Conservation (phyloP, 1,140 invertebrate species). For the Drosophila ambigua region DNA sequence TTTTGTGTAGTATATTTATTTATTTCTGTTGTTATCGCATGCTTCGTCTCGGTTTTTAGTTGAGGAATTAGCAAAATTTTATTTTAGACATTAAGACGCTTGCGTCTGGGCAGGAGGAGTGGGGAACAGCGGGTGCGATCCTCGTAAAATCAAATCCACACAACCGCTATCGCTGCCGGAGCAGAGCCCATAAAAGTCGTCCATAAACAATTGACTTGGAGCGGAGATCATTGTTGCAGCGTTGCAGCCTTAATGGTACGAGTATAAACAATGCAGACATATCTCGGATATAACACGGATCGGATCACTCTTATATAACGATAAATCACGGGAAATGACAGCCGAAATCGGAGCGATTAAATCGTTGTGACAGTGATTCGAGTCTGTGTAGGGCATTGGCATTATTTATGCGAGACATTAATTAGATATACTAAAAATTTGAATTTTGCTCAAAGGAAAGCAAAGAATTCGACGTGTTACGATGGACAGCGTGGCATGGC, state of each 20-base stretch:
- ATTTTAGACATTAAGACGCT: conserved; percentile 18
- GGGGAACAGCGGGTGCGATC: background rate
- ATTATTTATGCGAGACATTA: conserved; percentile 56
- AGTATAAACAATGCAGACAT: conserved; percentile 37
- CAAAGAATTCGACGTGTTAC: conserved; percentile 34
- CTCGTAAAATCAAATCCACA: background rate
- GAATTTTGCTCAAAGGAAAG: conserved; percentile 32
- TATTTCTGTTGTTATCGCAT: conserved; percentile 56
- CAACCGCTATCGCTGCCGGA: background rate
- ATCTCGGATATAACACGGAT: conserved; percentile 9
- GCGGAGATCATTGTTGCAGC: conserved; percentile 60
- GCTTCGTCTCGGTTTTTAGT: conserved; percentile 35
- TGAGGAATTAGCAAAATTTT: conserved; percentile 33
- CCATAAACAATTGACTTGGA: conserved; percentile 43
- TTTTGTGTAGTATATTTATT: conserved; percentile 44
- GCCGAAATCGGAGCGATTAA: conserved; percentile 2
- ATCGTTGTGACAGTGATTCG: conserved; percentile 13
- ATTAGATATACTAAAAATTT: conserved; percentile 54
- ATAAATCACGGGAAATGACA: conserved; percentile 47
- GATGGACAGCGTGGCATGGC: conserved; percentile 28
- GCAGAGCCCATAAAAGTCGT: conserved; percentile 32
- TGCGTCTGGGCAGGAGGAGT: too few relatives aligned
- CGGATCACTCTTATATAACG: conserved; percentile 60
- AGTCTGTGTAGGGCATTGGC: conserved; percentile 21
- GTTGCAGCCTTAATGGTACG: conserved; percentile 47